These are phyloP conservation scores for Steatornis caripensis DNA, from an alignment of 2,113 vertebrate species.

Conservation along the genomic window DNA sequence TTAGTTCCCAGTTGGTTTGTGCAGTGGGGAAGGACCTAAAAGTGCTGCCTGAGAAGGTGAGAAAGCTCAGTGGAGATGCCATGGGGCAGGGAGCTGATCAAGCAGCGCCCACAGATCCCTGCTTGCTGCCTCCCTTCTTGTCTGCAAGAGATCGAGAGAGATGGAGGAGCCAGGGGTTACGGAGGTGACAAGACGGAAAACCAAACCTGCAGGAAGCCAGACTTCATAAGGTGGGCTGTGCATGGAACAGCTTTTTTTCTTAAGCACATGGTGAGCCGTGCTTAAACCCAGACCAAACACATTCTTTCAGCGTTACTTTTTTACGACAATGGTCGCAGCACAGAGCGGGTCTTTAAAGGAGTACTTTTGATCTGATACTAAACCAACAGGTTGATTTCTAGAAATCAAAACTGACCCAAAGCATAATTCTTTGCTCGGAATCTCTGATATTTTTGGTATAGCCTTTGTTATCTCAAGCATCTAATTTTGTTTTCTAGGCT, in stretches of 20 bases:
- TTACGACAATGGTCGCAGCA: background rate
- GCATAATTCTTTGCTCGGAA: background rate
- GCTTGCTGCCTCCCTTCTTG: background rate
- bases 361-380: background rate
- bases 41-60: background rate
- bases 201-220: background rate
- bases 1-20: background rate
- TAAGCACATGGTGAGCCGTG: background rate
- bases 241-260: background rate
- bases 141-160: background rate
- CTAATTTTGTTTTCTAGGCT: background rate
- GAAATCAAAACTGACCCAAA: background rate
- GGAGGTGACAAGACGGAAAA: background rate
- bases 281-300: background rate
- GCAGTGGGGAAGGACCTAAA: background rate
- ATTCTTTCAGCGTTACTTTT: background rate
- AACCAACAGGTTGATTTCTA: background rate
- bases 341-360: background rate
- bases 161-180: background rate
- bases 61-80: background rate
- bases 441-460: background rate
- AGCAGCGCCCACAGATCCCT: background rate
- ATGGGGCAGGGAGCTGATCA: background rate
- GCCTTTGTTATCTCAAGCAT: background rate
- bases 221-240: background rate